A percentile compares a stretch with the other conserved stretches of the same genome.
Evolutionary conservation across 1,140 invertebrate genomes (phyloP).

Genomic region (Bombus waltoni): DNA sequence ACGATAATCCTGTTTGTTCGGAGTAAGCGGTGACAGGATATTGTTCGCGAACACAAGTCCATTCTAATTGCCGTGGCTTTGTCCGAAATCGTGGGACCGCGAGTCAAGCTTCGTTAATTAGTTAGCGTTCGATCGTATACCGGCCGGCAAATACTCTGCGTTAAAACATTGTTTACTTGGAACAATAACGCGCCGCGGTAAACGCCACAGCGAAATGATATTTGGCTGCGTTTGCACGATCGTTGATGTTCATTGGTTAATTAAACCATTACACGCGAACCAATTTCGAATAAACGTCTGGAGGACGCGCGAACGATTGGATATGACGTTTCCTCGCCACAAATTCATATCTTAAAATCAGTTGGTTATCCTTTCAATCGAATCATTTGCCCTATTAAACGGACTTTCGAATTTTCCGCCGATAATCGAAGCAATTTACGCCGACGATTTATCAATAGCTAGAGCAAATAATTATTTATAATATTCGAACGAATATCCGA

Average conservation of each 20-base stretch:
- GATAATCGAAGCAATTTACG: background rate
- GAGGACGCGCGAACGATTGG: too few species aligned
- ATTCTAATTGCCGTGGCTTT: constrained; percentile 30
- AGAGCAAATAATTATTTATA: background rate
- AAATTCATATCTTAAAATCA: background rate
- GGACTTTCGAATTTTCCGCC: background rate
- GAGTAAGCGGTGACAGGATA: background rate
- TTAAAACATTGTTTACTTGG: constrained; percentile 49
- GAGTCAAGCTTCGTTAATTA: constrained; percentile 38
- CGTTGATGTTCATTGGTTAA: constrained; percentile 42
- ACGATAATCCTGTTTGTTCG: background rate
- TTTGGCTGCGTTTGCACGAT: constrained; percentile 6
- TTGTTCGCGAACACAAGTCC: background rate
- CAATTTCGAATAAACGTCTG: background rate
- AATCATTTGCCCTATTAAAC: too few species aligned
- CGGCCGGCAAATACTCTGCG: constrained; percentile 12
- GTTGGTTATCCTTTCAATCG: background rate
- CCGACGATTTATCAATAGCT: too few species aligned
- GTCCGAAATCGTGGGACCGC: background rate
- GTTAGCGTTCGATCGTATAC: constrained; percentile 31
- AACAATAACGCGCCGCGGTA: constrained; percentile 32
- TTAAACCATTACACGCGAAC: constrained; percentile 32
- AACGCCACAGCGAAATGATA: constrained; percentile 26
- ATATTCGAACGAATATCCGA: background rate
- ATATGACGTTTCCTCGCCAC: background rate